Evolutionary conservation across 2,113 vertebrate species (phyloP).

Genomic region (Myiozetetes cayanensis): DNA sequence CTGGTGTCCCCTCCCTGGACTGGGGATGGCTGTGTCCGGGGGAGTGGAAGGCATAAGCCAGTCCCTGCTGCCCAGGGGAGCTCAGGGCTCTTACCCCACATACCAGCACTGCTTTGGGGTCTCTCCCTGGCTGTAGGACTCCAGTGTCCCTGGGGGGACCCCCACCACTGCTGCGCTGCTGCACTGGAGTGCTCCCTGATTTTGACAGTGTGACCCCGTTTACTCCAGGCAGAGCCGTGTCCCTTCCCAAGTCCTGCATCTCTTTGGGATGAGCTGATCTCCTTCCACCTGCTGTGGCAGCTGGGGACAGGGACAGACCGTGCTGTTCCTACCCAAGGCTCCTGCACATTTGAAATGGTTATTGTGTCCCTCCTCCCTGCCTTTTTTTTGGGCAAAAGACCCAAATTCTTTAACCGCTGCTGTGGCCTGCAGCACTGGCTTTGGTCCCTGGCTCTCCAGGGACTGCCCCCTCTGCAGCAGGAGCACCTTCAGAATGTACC

Average conservation of each 20-base stretch:
- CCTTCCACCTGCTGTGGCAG: not conserved
- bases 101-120: rapidly evolving
- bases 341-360: not conserved
- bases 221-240: not conserved
- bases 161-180: not conserved
- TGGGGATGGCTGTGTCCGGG: not conserved
- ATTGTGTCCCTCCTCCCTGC: rapidly evolving
- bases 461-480: not conserved
- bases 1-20: rapidly evolving
- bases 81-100: not conserved
- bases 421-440: not conserved
- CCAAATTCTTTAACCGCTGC: not conserved
- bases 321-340: not conserved
- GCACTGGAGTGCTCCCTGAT: not conserved
- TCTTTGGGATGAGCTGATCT: not conserved
- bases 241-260: not conserved
- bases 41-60: rapidly evolving
- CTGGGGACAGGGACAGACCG: not conserved
- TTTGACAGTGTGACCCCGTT: not conserved
- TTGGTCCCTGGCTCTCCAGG: not conserved
- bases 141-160: not conserved
- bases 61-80: rapidly evolving
- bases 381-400: not conserved
- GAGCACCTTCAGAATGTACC: not conserved
- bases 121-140: rapidly evolving